These are phyloP conservation scores for Panagrolaimus sp. DNA, from an alignment of 1,140 invertebrate genomes.

Conservation along the genomic window DNA sequence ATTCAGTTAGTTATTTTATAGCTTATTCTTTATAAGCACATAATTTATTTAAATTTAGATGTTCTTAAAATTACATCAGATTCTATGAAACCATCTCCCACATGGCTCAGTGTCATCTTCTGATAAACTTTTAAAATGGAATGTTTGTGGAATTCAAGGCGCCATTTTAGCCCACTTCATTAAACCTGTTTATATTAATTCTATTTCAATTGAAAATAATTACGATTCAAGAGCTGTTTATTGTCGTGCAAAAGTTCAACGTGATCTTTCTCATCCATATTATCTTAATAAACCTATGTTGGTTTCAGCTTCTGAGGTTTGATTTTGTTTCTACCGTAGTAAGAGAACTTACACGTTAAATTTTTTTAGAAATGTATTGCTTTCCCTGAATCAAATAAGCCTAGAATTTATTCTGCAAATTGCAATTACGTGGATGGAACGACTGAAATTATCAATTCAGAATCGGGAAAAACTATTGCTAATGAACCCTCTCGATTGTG, in stretches of 20 bases:
- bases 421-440: background rate
- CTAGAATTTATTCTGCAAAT: background rate
- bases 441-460: background rate
- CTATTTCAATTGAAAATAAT: background rate
- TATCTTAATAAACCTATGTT: background rate
- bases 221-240: background rate
- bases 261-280: background rate
- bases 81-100: background rate
- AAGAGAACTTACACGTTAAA: too few relatives aligned
- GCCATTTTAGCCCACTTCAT: background rate
- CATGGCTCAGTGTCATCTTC: background rate
- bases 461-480: background rate
- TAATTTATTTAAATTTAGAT: background rate
- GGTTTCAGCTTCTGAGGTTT: background rate
- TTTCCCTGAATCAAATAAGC: background rate
- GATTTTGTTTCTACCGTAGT: too few relatives aligned
- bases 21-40: background rate
- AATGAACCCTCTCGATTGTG: too few relatives aligned
- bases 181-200: background rate
- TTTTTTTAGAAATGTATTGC: background rate
- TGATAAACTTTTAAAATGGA: background rate
- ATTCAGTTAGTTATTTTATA: background rate
- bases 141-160: background rate
- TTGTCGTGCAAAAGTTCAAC: background rate
- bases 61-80: background rate